These are phyloP conservation scores for Tricholauxania praeusta DNA, from an alignment of 2,888 invertebrate species.

Conservation along the genomic window DNA sequence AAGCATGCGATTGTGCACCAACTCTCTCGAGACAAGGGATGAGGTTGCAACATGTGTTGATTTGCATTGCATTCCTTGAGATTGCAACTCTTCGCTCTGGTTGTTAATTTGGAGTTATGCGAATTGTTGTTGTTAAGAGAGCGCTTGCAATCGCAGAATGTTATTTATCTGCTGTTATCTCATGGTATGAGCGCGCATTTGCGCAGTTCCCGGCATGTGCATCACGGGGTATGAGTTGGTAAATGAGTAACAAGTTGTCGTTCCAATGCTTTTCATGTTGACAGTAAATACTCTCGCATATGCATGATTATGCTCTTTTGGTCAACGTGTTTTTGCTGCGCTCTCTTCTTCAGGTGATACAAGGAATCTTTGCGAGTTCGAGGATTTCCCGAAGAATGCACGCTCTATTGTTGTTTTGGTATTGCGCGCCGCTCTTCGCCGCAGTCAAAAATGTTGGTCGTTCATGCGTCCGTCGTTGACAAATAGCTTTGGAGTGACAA, in stretches of 20 bases:
- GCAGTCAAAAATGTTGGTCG: slow-evolving; percentile 37
- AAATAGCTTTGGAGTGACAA: slow-evolving; percentile 48
- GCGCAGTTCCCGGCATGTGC: slow-evolving; percentile 8
- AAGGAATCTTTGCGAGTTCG: neutral
- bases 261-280: slow-evolving; percentile 35
- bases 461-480: slow-evolving; percentile 29
- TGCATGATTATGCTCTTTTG: slow-evolving; percentile 7
- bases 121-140: neutral
- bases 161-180: slow-evolving; percentile 1
- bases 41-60: slow-evolving; percentile 30
- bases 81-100: slow-evolving; percentile 11
- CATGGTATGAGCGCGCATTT: slow-evolving; percentile 21
- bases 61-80: slow-evolving; percentile 18
- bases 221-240: neutral
- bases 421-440: slow-evolving; percentile 47
- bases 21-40: slow-evolving; percentile 6
- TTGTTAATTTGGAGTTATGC: neutral
- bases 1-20: neutral
- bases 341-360: slow-evolving; percentile 26
- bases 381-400: slow-evolving; percentile 35
- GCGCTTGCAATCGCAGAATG: slow-evolving; percentile 1
- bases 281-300: neutral
- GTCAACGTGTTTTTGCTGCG: slow-evolving; percentile 5
- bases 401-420: slow-evolving; percentile 22
- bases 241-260: slow-evolving; percentile 48